Base-by-base conservation (phyloP, 1,140 invertebrate genomes). In the Protaetia brevitarsis region DNA sequence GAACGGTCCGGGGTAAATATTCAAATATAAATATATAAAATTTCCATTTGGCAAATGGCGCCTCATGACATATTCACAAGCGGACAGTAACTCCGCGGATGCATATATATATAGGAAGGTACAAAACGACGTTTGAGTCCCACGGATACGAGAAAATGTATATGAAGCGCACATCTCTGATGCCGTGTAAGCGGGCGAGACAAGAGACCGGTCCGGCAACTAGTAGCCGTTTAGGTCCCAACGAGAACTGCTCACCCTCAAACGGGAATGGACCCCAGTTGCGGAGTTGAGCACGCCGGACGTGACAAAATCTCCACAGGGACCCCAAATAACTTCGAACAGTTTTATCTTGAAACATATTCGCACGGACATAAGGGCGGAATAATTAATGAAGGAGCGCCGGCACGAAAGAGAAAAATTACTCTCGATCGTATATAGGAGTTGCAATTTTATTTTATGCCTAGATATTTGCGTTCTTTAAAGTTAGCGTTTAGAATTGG, bases 231-330 rank as follows among this genome's bases (percentile, higher is more conserved):
- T 30, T 31, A 30, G 63, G 26, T 31, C 34, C 31, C 31, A 27
- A 58, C 41, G 41, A 51, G 26, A 23, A 16, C 13, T 41, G n/a
- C 37, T 16, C 37, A 5, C 37, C 66, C 41, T 41, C 65, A 56
- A 59, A 45, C 58, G 59, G n/a, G 64, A 74, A 71, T 70, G 69
- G 68, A 69, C 71, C 71, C 69, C 72, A 70, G 71, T 71, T 66
- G 69, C 72, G 72, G 68, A 69, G 69, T 71, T 68, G 68, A 73
- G 71, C 73, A 69, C 67, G 57, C 68, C 67, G 74, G 72, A 78
- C 75, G 76, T 78, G 76, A 78, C 76, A 78, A 78, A 78, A 78
- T 77, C 76, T 78, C 76, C 76, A 71, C 70, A 65, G 76, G 76
- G 76, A 78, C 67, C 31, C 21, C 29, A 36, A 62, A 62, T 30